These are phyloP conservation scores for Oryzaephilus surinamensis DNA, from an alignment of 1,140 invertebrate species.

Conservation along the genomic window DNA sequence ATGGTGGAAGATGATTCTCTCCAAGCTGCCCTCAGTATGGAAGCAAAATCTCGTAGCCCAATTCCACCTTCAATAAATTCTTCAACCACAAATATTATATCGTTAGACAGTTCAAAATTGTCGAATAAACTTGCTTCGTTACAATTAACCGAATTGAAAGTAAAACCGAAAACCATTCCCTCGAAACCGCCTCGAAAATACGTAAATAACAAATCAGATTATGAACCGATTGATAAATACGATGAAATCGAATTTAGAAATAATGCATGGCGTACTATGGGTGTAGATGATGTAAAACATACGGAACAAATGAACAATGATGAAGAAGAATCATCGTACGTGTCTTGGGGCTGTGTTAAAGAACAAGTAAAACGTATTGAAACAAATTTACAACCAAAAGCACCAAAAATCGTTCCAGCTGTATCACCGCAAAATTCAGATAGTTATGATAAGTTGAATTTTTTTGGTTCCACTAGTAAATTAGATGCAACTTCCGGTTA, in stretches of 20 bases:
- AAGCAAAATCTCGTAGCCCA: slow-evolving; percentile 64
- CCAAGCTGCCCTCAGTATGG: slow-evolving; percentile 59
- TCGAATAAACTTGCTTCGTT: slow-evolving; percentile 6
- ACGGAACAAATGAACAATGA: slow-evolving; percentile 39
- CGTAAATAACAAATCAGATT: slow-evolving; percentile 27
- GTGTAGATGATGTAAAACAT: slow-evolving; percentile 58
- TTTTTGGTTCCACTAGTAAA: slow-evolving; percentile 63
- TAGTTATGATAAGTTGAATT: slow-evolving; percentile 66
- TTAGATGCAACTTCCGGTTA: slow-evolving; percentile 55
- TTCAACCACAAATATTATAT: slow-evolving; percentile 38
- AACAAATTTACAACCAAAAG: slow-evolving; percentile 15
- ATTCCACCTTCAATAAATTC: slow-evolving; percentile 55
- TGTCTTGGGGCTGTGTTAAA: slow-evolving; percentile 27
- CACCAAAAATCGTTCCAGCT: slow-evolving; percentile 27
- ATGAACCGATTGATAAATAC: slow-evolving; percentile 45
- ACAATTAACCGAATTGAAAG: not conserved
- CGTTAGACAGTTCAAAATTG: slow-evolving; percentile 31
- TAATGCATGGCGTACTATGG: slow-evolving; percentile 67
- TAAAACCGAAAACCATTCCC: slow-evolving; percentile 45
- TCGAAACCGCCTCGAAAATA: slow-evolving; percentile 54
- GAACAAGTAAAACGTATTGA: slow-evolving; percentile 7
- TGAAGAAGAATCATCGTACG: slow-evolving; percentile 31
- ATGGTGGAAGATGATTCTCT: slow-evolving; percentile 64
- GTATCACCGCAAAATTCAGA: slow-evolving; percentile 7
- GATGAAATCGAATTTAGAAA: slow-evolving; percentile 57